Percentiles rank a stretch among this genome's conserved stretches.
These are phyloP conservation scores for Sebastes hubbsi DNA, from an alignment of 2,797 vertebrate genomes.

Conservation along the genomic window DNA sequence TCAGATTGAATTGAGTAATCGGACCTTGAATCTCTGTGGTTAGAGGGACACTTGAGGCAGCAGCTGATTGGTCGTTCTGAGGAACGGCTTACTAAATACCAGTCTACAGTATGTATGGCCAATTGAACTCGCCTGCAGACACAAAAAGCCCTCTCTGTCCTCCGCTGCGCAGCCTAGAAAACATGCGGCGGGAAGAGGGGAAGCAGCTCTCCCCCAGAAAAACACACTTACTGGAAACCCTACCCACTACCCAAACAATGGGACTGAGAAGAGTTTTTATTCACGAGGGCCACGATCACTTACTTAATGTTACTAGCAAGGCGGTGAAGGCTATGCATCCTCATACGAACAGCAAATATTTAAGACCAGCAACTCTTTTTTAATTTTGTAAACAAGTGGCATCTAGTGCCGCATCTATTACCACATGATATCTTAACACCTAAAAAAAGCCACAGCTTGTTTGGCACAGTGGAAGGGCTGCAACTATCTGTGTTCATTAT, in stretches of 20 bases:
- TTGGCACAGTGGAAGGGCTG: not conserved
- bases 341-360: not conserved
- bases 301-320: constrained; percentile 8
- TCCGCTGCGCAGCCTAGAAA: constrained; percentile 46
- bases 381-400: not conserved
- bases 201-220: constrained; percentile 40
- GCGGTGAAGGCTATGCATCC: not conserved
- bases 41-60: constrained; percentile 33
- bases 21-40: constrained; percentile 33
- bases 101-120: constrained; percentile 54
- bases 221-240: constrained; percentile 66
- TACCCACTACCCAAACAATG: constrained; percentile 66
- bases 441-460: not conserved
- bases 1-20: constrained; percentile 17
- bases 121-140: constrained; percentile 57
- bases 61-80: constrained; percentile 35
- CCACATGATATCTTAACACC: not conserved
- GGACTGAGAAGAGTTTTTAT: constrained; percentile 26
- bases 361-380: not conserved
- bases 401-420: not conserved
- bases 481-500: not conserved
- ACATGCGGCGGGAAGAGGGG: constrained; percentile 64
- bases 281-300: not conserved
- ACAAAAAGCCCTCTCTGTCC: constrained; percentile 70
- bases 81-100: constrained; percentile 34